A percentile compares a stretch with the other conserved stretches of the same genome.
phyloP scores from a whole-genome alignment of 2,888 invertebrate species.

The Heliconius charithonia region DNA sequence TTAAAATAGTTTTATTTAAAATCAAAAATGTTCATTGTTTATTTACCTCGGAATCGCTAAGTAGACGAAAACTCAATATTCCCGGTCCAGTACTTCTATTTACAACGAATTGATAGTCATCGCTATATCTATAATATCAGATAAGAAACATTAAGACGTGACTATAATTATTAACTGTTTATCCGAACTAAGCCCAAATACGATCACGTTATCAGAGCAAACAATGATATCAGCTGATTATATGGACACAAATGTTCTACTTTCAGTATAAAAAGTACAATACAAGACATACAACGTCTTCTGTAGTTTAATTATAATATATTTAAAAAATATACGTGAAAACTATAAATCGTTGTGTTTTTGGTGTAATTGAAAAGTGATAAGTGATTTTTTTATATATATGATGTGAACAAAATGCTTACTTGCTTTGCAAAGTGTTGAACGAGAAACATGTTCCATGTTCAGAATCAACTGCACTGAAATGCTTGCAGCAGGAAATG shows the following conservation, averaged over 20 bases:
- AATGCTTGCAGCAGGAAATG: conserved; percentile 80
- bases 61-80: conserved; percentile 69
- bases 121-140: conserved; percentile 53
- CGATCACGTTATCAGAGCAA: conserved; percentile 45
- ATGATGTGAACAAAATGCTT: conserved; percentile 45
- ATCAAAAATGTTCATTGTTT: conserved; percentile 32
- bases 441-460: conserved; percentile 81
- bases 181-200: conserved; percentile 19
- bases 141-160: background rate
- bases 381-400: background rate
- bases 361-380: background rate
- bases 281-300: background rate
- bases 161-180: conserved; percentile 1
- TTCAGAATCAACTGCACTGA: conserved; percentile 76
- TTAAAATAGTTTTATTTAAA: too few relatives aligned
- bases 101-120: conserved; percentile 57
- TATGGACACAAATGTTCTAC: conserved; percentile 28
- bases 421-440: conserved; percentile 81
- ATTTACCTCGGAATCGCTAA: conserved; percentile 72
- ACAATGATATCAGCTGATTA: conserved; percentile 43
- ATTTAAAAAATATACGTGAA: background rate
- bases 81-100: conserved; percentile 81
- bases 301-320: background rate
- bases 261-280: conserved; percentile 20
- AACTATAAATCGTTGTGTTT: background rate